Base-by-base conservation (phyloP, 1,140 invertebrate genomes). In the Holcopasites calliopsidis region DNA sequence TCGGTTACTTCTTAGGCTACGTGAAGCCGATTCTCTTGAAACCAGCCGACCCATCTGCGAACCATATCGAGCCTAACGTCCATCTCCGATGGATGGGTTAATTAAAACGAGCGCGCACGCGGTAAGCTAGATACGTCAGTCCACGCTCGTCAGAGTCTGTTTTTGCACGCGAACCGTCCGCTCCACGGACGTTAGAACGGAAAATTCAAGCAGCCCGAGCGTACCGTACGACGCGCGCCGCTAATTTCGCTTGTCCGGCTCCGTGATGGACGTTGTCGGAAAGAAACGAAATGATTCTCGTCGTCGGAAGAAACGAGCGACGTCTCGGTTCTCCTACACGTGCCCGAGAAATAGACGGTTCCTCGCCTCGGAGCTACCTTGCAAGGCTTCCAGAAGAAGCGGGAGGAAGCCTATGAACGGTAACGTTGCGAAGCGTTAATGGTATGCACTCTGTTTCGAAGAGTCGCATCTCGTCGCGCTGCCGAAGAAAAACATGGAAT, bases 1-100 rank as follows among this genome's bases (percentile, higher is more conserved):
- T 81, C 58, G 68, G 80, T 82, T 82, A 85, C 52, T 83, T 80
- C 75, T 85, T 84, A 62, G 42, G 58, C 62, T 49, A 40, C 55
- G 61, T 81, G 71, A n/a, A 68, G 40, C 72, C 42, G 79, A 74
- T 60, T 74, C 35, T 52, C 57, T 38, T 66, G 55, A 28, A 77
- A 79, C 61, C 74, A 28, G 60, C 57, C 71, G 72, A 76, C 55
- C 49, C 52, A 64, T 66, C 52, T 71, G 49, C 68, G 49, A 58
- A 79, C 76, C 71, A 52, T 72, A 69, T 68, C 61, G 42, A 57
- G 49, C 47, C n/a, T n/a, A 55, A 64, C 33, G 50, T 62, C 33
- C 49, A n/a, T 35, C 35, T 42, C 44, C 61, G 50, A 49, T 60
- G 49, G 42, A 49, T 79, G 72, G 40, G 60, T 72, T 76, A 82